A percentile compares a stretch with the other conserved stretches of the same genome.
Evolutionary conservation across 2,797 vertebrate species (phyloP).

Genomic region (Myioborus miniatus): DNA sequence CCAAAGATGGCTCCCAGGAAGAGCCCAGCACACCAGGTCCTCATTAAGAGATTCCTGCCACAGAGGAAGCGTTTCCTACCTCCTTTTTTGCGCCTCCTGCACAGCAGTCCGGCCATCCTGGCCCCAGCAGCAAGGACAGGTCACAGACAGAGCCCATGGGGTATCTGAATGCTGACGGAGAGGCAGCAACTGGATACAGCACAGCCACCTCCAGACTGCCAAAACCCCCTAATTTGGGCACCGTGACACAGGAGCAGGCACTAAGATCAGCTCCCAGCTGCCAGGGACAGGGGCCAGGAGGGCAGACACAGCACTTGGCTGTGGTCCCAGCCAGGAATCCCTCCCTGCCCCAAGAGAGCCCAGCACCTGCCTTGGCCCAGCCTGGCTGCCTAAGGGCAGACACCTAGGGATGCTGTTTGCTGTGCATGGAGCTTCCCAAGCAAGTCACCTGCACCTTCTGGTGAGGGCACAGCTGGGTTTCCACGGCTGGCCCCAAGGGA

Average conservation of each 20-base stretch:
- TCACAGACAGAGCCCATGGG: fast-evolving
- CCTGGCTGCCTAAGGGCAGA: not conserved
- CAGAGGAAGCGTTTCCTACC: not conserved
- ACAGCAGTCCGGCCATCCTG: constrained; percentile 86
- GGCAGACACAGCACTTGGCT: not conserved
- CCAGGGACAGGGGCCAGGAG: not conserved
- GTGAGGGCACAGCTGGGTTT: not conserved
- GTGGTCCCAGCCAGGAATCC: not conserved
- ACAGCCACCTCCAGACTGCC: constrained; percentile 70
- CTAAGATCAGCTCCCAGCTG: constrained; percentile 31
- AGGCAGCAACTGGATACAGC: constrained; percentile 51
- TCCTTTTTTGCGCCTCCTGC: constrained; percentile 87
- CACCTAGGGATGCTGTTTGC: not conserved
- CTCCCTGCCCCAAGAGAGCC: not conserved
- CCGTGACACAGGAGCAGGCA: constrained; percentile 58
- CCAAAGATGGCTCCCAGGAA: not conserved
- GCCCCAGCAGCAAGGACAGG: not conserved
- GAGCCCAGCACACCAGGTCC: fast-evolving
- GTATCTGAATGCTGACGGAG: not conserved
- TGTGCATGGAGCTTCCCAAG: not conserved
- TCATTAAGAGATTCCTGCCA: not conserved
- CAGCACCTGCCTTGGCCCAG: not conserved
- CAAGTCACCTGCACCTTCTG: not conserved
- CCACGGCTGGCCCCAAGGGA: not conserved
- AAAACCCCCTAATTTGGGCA: constrained; percentile 81